phyloP scores from a whole-genome alignment of 2,888 invertebrate genomes.

The Xylota segnis region DNA sequence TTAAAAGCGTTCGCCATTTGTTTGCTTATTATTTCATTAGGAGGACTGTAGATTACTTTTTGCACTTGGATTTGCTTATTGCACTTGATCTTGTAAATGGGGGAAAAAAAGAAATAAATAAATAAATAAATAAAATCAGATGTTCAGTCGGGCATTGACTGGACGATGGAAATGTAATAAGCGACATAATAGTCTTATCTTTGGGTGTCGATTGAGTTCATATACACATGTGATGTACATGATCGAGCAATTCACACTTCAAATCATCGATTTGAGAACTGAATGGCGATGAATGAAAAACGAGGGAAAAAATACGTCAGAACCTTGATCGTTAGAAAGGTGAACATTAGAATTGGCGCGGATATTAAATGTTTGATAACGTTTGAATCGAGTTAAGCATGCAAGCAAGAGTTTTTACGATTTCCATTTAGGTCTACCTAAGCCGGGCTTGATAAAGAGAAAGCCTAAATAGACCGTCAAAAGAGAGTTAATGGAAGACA shows the following conservation, averaged over 20 bases:
- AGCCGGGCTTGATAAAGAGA: too few species aligned
- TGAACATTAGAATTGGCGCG: too few species aligned
- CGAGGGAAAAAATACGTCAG: too few species aligned
- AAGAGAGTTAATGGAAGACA: too few species aligned
- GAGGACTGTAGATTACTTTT: conserved; percentile 18
- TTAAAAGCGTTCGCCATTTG: conserved; percentile 9
- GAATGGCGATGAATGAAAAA: neutral
- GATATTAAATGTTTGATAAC: too few species aligned
- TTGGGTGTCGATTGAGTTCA: neutral
- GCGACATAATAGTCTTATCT: neutral
- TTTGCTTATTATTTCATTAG: conserved; percentile 34
- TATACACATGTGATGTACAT: too few species aligned
- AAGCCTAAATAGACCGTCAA: too few species aligned
- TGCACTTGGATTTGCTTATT: conserved; percentile 24
- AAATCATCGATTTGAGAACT: neutral
- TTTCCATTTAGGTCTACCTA: too few species aligned
- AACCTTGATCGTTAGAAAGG: too few species aligned
- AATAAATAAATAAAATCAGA: neutral
- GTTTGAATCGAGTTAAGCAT: too few species aligned
- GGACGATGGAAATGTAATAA: conserved; percentile 10
- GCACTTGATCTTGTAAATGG: conserved; percentile 39
- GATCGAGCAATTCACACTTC: neutral
- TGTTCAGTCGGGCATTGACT: conserved; percentile 55
- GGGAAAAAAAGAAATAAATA: too few species aligned
- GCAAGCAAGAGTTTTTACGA: too few species aligned